Conservation (phyloP, 2,113 vertebrate species). For the Callithrix jacchus region DNA sequence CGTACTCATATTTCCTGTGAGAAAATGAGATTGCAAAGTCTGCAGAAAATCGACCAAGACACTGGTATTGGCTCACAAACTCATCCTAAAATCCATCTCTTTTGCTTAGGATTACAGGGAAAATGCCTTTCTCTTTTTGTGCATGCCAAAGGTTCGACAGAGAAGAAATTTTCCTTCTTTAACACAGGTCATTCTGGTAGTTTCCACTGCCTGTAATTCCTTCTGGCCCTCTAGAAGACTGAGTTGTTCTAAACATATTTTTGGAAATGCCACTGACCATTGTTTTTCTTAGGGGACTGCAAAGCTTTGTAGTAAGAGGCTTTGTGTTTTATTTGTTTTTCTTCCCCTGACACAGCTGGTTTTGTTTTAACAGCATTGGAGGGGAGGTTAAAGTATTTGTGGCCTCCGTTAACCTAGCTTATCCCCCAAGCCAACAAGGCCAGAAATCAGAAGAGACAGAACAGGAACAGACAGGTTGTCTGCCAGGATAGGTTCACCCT, state of each 20-base stretch:
- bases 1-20: slow-evolving; percentile 70
- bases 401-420: slow-evolving; percentile 81
- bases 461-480: slow-evolving; percentile 61
- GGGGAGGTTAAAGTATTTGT: slow-evolving; percentile 83
- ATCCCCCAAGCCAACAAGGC: slow-evolving; percentile 71
- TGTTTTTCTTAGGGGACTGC: slow-evolving; percentile 86
- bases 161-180: slow-evolving; percentile 52
- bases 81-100: neutral
- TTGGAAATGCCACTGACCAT: slow-evolving; percentile 85
- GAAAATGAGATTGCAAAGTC: slow-evolving; percentile 69
- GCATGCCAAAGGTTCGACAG: neutral
- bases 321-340: slow-evolving; percentile 86
- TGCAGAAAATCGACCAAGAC: slow-evolving; percentile 64
- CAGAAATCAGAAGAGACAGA: slow-evolving; percentile 65
- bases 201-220: slow-evolving; percentile 60
- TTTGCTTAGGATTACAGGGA: neutral
- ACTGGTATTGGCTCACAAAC: neutral
- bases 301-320: slow-evolving; percentile 85
- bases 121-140: slow-evolving; percentile 58
- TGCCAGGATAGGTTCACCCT: slow-evolving; percentile 5
- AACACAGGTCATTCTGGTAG: slow-evolving; percentile 44
- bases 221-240: slow-evolving; percentile 80
- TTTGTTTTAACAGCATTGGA: slow-evolving; percentile 85
- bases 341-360: slow-evolving; percentile 85
- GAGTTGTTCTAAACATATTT: slow-evolving; percentile 84